phyloP scores from a whole-genome alignment of 2,888 invertebrate genomes.

The Branchinecta sandiegonensis region DNA sequence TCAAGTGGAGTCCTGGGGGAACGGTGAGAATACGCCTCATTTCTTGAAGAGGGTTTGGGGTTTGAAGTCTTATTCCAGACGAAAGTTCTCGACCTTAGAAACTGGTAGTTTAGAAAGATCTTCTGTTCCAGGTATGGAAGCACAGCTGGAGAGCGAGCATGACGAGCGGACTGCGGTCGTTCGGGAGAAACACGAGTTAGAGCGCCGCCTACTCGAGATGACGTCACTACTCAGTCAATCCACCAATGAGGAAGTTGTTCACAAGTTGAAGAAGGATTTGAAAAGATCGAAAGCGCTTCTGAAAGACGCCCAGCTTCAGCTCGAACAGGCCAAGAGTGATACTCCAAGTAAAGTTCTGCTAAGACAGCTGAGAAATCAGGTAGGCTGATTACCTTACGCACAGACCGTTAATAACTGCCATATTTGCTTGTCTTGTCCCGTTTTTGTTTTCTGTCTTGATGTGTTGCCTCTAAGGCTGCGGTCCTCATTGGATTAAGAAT shows the following conservation, averaged over 20 bases:
- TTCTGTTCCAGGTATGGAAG: conserved; percentile 55
- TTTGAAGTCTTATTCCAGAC: too few relatives aligned
- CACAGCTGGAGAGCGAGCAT: conserved; percentile 82
- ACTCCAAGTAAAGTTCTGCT: conserved; percentile 63
- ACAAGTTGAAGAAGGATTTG: conserved; percentile 66
- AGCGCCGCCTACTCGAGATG: conserved; percentile 62
- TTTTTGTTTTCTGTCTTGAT: not conserved
- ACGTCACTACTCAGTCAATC: conserved; percentile 41
- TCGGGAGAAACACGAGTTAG: conserved; percentile 79
- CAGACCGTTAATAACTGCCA: not conserved
- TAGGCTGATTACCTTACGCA: conserved; percentile 26
- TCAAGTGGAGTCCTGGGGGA: too few relatives aligned
- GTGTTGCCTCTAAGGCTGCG: not conserved
- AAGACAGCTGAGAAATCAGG: conserved; percentile 60
- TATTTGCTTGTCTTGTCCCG: not conserved
- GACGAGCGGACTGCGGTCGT: conserved; percentile 71
- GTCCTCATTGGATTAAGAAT: too few relatives aligned
- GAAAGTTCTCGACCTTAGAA: too few relatives aligned
- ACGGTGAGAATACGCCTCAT: too few relatives aligned
- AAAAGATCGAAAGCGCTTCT: conserved; percentile 76
- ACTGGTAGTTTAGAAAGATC: too few relatives aligned
- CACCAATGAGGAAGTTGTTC: conserved; percentile 54
- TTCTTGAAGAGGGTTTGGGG: too few relatives aligned
- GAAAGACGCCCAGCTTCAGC: conserved; percentile 78
- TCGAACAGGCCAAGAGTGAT: conserved; percentile 74